Conservation (phyloP, 1,140 invertebrate genomes). For the Lanistes nyassanus region DNA sequence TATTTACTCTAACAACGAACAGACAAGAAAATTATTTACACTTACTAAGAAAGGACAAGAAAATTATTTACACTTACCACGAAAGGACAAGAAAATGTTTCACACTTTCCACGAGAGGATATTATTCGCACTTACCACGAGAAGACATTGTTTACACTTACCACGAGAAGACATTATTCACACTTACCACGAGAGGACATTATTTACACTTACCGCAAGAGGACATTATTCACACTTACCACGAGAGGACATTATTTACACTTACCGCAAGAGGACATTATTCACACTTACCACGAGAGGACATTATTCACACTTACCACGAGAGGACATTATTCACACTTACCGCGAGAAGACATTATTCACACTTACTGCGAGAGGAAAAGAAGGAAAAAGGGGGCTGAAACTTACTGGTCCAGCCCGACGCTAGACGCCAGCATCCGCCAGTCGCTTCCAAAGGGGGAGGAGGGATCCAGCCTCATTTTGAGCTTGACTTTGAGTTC, state of each 20-base stretch:
- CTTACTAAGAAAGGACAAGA: no score
- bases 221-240: not conserved
- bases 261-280: not conserved
- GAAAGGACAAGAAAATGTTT: no score
- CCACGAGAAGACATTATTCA: no score
- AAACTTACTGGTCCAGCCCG: conserved; percentile 14
- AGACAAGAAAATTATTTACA: no score
- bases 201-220: no score
- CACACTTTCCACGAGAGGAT: no score
- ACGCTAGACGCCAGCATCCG: conserved; percentile 17
- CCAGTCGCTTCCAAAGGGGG: conserved; percentile 27
- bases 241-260: not conserved
- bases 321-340: not conserved
- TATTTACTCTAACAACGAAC: no score
- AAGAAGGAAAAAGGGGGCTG: not conserved
- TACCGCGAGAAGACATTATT: not conserved
- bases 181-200: no score
- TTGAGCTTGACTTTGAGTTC: conserved; percentile 34
- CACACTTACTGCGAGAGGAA: no score
- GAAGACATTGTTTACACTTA: no score
- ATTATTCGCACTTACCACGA: no score
- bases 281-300: not conserved
- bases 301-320: not conserved
- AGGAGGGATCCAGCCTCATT: conserved; percentile 25
- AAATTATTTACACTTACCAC: no score